Evolutionary conservation across 92 coral and sea anemone genomes (phyloP).

Genomic region (Hydrozoanthus gracilis): DNA sequence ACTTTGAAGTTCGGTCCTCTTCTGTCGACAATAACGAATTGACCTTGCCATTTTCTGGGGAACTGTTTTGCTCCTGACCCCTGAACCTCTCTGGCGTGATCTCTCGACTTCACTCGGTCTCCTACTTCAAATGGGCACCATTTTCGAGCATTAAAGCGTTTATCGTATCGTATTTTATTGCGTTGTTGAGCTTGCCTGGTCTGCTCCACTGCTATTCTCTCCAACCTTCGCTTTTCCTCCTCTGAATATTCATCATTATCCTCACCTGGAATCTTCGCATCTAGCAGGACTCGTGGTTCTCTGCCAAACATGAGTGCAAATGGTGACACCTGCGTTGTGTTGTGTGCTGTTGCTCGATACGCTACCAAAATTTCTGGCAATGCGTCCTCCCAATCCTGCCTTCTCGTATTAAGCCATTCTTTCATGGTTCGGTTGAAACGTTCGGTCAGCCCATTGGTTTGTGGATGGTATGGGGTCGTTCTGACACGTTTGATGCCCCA

Average conservation of each 20-base stretch:
- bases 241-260: neutral
- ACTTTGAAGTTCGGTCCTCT: neutral
- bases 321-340: neutral
- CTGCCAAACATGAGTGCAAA: neutral
- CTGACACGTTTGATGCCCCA: neutral
- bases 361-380: neutral
- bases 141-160: neutral
- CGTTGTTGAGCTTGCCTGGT: neutral
- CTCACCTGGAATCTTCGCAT: neutral
- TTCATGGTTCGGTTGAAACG: neutral
- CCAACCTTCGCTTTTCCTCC: neutral
- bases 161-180: neutral
- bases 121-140: neutral
- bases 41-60: neutral
- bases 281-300: neutral
- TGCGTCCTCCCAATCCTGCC: neutral
- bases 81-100: neutral
- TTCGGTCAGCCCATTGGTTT: neutral
- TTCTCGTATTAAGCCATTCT: neutral
- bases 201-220: neutral
- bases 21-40: neutral
- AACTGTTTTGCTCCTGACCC: neutral
- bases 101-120: neutral
- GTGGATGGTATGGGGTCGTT: too few species aligned
- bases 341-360: neutral